phyloP scores from a whole-genome alignment of 2,113 vertebrate species.

The Oncorhynchus keta region DNA sequence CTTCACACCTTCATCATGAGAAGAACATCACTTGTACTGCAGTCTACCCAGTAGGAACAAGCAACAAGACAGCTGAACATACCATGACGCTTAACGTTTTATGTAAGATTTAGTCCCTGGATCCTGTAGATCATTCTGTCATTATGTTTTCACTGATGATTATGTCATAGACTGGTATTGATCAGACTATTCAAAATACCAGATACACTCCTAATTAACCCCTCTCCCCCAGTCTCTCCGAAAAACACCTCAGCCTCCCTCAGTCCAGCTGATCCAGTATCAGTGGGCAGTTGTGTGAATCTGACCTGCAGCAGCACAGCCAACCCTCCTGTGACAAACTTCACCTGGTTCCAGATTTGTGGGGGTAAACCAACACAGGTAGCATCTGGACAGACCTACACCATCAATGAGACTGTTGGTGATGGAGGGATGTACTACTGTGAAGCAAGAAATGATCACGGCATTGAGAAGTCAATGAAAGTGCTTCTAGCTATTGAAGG shows the following conservation, averaged over 20 bases:
- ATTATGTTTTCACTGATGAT: background rate
- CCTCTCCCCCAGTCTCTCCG: constrained; percentile 35
- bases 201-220: background rate
- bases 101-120: constrained; percentile 35
- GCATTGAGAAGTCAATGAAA: background rate
- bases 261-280: constrained; percentile 32
- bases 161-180: background rate
- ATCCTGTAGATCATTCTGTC: background rate
- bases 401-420: constrained; percentile 1
- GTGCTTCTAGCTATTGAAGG: background rate
- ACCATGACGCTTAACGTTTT: constrained; percentile 21
- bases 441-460: constrained; percentile 36
- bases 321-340: constrained; percentile 41
- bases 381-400: constrained; percentile 23
- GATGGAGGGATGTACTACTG: constrained; percentile 36
- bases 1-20: constrained; percentile 31
- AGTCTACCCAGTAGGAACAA: constrained; percentile 22
- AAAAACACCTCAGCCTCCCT: constrained; percentile 16
- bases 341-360: constrained; percentile 48
- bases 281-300: constrained; percentile 35
- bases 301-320: constrained; percentile 56
- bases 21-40: constrained; percentile 35
- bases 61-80: background rate
- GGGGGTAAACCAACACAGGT: background rate
- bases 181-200: background rate